A percentile compares a stretch with the other conserved stretches of the same genome.
Evolutionary conservation across 2,113 vertebrate species (phyloP).

Genomic region (Daubentonia madagascariensis): DNA sequence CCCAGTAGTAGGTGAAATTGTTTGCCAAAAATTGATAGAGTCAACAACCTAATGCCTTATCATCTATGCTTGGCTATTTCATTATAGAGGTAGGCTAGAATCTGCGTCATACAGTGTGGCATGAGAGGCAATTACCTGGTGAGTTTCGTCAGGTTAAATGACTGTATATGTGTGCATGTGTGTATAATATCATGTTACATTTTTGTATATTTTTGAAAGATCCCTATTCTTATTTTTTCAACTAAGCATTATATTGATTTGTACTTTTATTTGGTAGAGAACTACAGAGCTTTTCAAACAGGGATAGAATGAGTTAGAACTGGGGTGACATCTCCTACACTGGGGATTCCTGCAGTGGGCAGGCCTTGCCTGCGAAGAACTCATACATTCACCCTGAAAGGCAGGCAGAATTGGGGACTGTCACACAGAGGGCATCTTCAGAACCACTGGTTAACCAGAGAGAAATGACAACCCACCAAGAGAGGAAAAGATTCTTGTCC

Average conservation of each 20-base stretch:
- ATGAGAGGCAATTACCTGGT: neutral
- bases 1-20: neutral
- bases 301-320: neutral
- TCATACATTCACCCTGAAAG: neutral
- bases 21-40: neutral
- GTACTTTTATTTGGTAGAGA: neutral
- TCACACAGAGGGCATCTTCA: neutral
- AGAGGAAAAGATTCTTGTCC: neutral
- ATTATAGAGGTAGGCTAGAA: neutral
- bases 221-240: neutral
- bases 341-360: neutral
- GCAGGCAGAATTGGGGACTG: neutral
- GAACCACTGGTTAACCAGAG: neutral
- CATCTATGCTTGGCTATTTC: neutral
- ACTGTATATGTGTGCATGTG: neutral
- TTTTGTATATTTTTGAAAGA: neutral
- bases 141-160: neutral
- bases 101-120: neutral
- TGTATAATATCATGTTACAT: neutral
- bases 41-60: neutral
- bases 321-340: neutral
- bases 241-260: neutral
- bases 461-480: neutral
- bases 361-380: neutral
- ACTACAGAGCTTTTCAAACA: neutral